These are phyloP conservation scores for Ciconia stormi DNA, from an alignment of 2,113 vertebrate genomes.

Conservation along the genomic window DNA sequence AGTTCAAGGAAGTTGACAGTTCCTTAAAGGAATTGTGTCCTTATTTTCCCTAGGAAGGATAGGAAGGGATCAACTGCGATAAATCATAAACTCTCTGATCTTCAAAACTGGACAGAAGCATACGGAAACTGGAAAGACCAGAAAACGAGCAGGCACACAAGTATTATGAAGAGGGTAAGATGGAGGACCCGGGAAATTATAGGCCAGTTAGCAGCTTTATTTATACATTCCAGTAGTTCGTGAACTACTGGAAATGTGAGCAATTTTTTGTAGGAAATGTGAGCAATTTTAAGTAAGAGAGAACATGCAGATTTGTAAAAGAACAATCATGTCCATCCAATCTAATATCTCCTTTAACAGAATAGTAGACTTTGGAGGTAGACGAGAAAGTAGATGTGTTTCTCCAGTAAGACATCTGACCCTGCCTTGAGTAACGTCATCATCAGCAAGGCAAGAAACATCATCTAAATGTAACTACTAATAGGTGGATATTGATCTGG, in stretches of 20 bases:
- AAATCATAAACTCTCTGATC: not conserved
- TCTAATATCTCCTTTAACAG: not conserved
- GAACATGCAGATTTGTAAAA: not conserved
- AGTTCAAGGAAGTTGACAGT: not conserved
- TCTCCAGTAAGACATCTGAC: not conserved
- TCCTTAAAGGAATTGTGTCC: not conserved
- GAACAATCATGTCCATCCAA: not conserved
- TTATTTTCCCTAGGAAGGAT: not conserved
- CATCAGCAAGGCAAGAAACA: not conserved
- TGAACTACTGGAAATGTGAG: too few relatives aligned
- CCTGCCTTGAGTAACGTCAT: not conserved
- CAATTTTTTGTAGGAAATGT: not conserved
- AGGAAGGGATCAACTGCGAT: not conserved
- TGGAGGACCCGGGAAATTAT: not conserved
- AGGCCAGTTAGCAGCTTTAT: not conserved
- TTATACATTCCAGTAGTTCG: not conserved
- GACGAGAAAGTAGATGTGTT: not conserved
- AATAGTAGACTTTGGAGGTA: not conserved
- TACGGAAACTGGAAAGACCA: not conserved
- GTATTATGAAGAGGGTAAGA: not conserved
- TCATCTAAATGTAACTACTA: not conserved
- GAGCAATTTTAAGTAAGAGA: not conserved
- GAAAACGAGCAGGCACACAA: not conserved
- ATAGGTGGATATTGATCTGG: not conserved
- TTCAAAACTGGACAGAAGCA: not conserved